Base-by-base conservation (phyloP, 2,113 vertebrate species). In the Antigone vipio region DNA sequence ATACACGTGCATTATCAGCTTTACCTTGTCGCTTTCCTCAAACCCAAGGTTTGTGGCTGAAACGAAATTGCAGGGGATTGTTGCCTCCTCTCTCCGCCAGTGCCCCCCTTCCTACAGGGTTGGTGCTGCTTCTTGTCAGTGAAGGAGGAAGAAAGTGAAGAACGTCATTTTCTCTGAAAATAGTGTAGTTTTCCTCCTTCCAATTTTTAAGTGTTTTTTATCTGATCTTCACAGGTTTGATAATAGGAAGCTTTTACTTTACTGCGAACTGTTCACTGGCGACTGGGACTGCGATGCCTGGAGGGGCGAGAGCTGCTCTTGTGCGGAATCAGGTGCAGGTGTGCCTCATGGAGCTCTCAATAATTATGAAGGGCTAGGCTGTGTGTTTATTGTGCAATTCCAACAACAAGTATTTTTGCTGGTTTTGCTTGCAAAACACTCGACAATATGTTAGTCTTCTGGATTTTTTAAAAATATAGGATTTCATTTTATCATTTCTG, bases 221-320 rank as follows among this genome's bases (percentile, higher is more conserved):
- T 47, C 47, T 47, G 47, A 21, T 21, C 19, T 47, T 47, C 20
- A 47, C 20, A 47, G 53, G 92, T 42, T 49, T 30, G 16, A 83
- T 94, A 72, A 85, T 77, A 76, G 86, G 78, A 53, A 93, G 79
- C 69, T 92, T 93, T 90, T 94, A 94, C n/a, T 96, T 95, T 73
- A 93, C 78, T 24, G 77, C 14, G 6, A 76, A 83, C n/a, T 35
- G 21, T 58, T 90, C 92, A 11, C 92, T 92, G 76, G 88, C 82
- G 58, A 83, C 92, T n/a, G 85, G 90, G 42, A 69, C 76, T 49
- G 81, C 63, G n/a, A 84, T 81, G 64, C 73, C 88, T 52, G 93
- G 92, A 64, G 88, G 78, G 19, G 79, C 91, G 64, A 53, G 55
- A 83, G 92, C 93, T 19, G 82, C 79, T 56, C 67, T 86, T 40